phyloP scores from a whole-genome alignment of 2,888 invertebrate genomes.

The Dasysyrphus tricinctus region DNA sequence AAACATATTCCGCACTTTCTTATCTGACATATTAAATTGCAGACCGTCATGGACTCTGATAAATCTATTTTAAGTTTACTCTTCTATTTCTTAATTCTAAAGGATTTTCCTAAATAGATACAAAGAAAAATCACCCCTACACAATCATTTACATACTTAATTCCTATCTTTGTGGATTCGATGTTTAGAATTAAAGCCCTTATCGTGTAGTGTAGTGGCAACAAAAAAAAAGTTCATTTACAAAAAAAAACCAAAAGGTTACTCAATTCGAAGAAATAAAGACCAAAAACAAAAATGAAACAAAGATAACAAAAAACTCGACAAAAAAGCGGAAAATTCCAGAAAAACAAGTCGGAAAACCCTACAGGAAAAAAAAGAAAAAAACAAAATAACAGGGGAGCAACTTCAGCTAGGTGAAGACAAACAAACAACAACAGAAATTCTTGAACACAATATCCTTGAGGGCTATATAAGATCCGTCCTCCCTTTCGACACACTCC shows the following conservation, averaged over 20 bases:
- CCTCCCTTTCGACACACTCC: not conserved
- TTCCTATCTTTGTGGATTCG: constrained; percentile 44
- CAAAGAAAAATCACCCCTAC: constrained; percentile 35
- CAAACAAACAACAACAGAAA: constrained; percentile 53
- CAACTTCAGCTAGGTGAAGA: constrained; percentile 58
- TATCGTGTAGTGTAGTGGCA: not conserved
- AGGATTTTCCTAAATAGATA: not conserved
- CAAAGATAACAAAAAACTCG: constrained; percentile 34
- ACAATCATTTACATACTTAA: constrained; percentile 71
- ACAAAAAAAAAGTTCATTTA: constrained; percentile 31
- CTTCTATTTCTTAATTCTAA: not conserved
- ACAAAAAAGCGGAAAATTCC: constrained; percentile 16
- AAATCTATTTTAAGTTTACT: constrained; percentile 19
- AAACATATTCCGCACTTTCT: not conserved
- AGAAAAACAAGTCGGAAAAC: constrained; percentile 38
- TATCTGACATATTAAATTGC: constrained; percentile 25
- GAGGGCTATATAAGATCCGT: constrained; percentile 12
- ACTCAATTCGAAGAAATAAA: constrained; percentile 46
- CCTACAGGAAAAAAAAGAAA: constrained; percentile 3
- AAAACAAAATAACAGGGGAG: constrained; percentile 29
- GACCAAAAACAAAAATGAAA: constrained; percentile 53
- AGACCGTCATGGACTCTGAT: not conserved
- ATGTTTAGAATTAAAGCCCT: constrained; percentile 29
- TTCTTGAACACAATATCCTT: constrained; percentile 62
- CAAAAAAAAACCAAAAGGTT: constrained; percentile 55